phyloP scores from a whole-genome alignment of 2,113 vertebrate species.

The Coptodon rendalli region DNA sequence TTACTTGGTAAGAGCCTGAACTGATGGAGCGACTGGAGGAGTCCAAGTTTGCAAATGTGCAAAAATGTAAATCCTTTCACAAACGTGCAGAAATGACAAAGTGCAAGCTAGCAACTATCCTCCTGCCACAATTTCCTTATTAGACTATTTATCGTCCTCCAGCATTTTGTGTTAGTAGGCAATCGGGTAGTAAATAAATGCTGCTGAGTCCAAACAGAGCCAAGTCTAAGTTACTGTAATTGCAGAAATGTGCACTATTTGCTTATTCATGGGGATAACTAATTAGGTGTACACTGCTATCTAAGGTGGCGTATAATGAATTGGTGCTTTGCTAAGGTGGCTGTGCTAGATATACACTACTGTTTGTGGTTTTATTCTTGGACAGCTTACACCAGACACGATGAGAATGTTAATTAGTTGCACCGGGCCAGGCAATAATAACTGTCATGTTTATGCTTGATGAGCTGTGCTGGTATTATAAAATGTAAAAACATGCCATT shows the following conservation, averaged over 20 bases:
- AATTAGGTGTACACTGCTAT: neutral
- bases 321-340: neutral
- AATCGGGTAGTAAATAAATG: slow-evolving; percentile 9
- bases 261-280: neutral
- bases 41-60: neutral
- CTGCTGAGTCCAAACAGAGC: neutral
- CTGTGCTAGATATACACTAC: neutral
- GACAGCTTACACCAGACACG: neutral
- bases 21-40: neutral
- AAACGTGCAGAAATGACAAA: neutral
- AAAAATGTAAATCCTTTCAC: neutral
- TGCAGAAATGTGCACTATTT: slow-evolving; percentile 6
- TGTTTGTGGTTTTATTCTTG: neutral
- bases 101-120: neutral
- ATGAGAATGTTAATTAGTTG: slow-evolving; percentile 14
- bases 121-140: neutral
- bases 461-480: neutral
- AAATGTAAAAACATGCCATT: neutral
- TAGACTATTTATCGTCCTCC: slow-evolving; percentile 1
- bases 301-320: neutral
- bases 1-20: neutral
- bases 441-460: neutral
- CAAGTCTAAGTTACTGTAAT: neutral
- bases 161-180: neutral
- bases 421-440: neutral